phyloP scores from a whole-genome alignment of 2,113 vertebrate species.

The Cromileptes altivelis region DNA sequence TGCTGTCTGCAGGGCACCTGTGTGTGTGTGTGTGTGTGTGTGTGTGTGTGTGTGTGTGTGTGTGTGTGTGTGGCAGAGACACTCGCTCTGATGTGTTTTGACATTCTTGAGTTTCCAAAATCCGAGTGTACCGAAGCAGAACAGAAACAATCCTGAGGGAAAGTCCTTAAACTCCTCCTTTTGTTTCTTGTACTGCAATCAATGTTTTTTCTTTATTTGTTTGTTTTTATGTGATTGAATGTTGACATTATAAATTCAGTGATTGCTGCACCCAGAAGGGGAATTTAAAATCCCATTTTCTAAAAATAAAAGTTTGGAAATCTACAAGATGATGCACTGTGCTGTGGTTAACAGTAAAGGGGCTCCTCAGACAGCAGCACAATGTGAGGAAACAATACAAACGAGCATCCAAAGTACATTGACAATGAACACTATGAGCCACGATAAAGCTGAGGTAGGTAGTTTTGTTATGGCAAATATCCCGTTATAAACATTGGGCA shows the following conservation, averaged over 20 bases:
- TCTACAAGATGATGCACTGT: not conserved
- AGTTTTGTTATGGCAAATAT: no score
- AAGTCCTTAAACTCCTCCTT: not conserved
- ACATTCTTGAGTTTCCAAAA: constrained; percentile 1
- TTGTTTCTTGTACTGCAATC: not conserved
- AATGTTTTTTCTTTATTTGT: not conserved
- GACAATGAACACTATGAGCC: no score
- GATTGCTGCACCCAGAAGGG: not conserved
- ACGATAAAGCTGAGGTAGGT: no score
- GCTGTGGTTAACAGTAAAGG: not conserved
- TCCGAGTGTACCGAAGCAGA: constrained; percentile 6
- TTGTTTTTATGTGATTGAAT: not conserved
- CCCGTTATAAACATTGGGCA: no score
- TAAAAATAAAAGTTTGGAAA: not conserved
- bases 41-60: no score
- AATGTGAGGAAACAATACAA: not conserved
- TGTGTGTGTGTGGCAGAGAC: not conserved
- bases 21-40: not conserved
- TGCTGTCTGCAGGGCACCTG: constrained; percentile 13
- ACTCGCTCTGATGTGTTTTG: not conserved
- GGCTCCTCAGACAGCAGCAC: not conserved
- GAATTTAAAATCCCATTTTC: not conserved
- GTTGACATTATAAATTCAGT: not conserved
- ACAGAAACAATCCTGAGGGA: not conserved
- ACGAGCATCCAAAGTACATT: not conserved